Conservation (phyloP, 2,113 vertebrate species). For the Phoxinus phoxinus region DNA sequence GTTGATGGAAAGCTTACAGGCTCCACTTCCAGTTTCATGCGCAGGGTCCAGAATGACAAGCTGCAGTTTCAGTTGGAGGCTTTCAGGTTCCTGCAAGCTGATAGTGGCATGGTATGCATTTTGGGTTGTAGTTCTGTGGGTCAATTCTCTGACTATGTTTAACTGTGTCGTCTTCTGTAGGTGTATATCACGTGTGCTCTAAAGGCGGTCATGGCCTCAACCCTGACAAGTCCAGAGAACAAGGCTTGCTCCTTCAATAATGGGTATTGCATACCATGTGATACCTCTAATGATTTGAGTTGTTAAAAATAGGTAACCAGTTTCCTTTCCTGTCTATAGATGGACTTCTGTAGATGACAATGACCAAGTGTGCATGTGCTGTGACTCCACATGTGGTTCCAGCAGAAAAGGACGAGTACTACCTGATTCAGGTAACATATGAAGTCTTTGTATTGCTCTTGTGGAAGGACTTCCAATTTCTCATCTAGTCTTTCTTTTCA, state of each 20-base stretch:
- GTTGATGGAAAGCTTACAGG: constrained; percentile 33
- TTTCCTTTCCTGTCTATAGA: neutral
- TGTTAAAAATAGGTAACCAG: neutral
- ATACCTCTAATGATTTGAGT: too few species aligned
- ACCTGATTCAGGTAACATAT: neutral
- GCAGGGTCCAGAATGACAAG: constrained; percentile 17
- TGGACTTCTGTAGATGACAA: constrained; percentile 47
- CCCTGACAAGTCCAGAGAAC: constrained; percentile 6
- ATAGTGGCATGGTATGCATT: constrained; percentile 21
- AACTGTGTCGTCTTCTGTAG: neutral
- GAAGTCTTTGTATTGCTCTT: too few species aligned
- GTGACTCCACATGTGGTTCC: constrained; percentile 41
- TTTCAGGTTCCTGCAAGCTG: constrained; percentile 37
- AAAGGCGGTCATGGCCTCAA: constrained; percentile 16
- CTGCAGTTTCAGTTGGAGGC: constrained; percentile 48
- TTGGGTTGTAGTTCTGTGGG: neutral
- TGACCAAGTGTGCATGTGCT: constrained; percentile 47
- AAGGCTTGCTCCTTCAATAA: constrained; percentile 43
- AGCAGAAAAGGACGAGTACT: neutral
- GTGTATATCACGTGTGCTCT: constrained; percentile 41
- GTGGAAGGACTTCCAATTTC: too few species aligned
- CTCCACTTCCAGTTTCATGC: constrained; percentile 41
- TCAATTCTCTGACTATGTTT: neutral
- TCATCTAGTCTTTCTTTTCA: neutral
- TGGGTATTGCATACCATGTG: neutral